Percentiles rank a stretch among this genome's conserved stretches.
Conservation (phyloP, 2,113 vertebrate species). For the Brachyistius frenatus region DNA sequence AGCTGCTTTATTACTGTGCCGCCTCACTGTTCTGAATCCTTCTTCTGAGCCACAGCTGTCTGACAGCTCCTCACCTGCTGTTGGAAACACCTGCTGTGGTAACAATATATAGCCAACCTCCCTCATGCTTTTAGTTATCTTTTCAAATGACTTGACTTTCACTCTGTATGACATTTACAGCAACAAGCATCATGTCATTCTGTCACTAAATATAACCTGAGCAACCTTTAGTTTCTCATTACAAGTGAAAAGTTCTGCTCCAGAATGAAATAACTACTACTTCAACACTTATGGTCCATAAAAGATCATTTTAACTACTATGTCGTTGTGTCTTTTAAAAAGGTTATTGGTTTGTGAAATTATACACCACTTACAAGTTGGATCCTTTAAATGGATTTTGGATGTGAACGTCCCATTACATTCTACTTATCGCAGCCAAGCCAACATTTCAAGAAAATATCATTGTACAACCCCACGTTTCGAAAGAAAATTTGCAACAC, state of each 20-base stretch:
- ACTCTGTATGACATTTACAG: not conserved
- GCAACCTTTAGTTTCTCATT: not conserved
- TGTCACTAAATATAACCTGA: not conserved
- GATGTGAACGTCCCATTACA: not conserved
- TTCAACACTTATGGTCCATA: not conserved
- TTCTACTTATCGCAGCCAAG: not conserved
- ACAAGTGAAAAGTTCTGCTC: not conserved
- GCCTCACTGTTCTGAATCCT: not conserved
- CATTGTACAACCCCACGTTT: too few species aligned
- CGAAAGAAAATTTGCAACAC: too few species aligned
- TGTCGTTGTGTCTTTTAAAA: too few species aligned
- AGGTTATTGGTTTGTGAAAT: too few species aligned
- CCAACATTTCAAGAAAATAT: not conserved
- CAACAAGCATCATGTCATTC: not conserved
- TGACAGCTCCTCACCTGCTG: not conserved
- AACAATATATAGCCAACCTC: not conserved
- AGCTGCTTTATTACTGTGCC: not conserved
- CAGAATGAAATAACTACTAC: not conserved
- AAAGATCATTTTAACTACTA: not conserved
- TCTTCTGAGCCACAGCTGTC: not conserved
- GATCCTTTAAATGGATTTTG: too few species aligned
- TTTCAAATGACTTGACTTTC: not conserved
- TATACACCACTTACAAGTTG: too few species aligned
- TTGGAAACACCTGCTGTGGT: constrained; percentile 4
- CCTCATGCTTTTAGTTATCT: not conserved